These are phyloP conservation scores for Enteromius argenteus DNA, from an alignment of 2,797 vertebrate genomes.

Conservation along the genomic window DNA sequence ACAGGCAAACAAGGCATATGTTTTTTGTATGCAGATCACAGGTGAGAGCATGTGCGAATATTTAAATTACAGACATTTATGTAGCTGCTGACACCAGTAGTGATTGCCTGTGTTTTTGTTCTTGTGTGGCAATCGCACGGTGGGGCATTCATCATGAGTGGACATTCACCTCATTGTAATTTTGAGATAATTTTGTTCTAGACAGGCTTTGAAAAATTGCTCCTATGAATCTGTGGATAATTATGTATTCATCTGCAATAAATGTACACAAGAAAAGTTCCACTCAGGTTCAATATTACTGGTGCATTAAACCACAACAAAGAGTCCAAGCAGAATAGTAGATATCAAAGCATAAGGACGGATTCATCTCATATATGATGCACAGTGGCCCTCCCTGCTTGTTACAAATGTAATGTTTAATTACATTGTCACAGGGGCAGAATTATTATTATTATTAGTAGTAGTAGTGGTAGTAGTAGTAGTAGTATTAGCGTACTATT, in stretches of 20 bases:
- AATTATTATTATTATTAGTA: background rate
- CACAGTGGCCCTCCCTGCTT: background rate
- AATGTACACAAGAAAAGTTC: background rate
- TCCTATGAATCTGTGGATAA: background rate
- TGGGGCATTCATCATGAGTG: constrained; percentile 14
- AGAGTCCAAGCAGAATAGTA: background rate
- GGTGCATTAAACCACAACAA: background rate
- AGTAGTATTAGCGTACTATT: background rate
- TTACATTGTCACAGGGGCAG: background rate
- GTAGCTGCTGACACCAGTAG: background rate
- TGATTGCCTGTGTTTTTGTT: constrained; percentile 11
- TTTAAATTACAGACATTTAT: constrained; percentile 20
- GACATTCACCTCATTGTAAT: background rate
- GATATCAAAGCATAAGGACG: background rate
- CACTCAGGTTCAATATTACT: background rate
- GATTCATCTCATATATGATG: background rate
- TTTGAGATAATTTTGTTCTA: background rate
- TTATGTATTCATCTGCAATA: background rate
- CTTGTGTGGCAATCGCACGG: background rate
- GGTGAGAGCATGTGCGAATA: constrained; percentile 22
- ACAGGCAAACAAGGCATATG: constrained; percentile 27
- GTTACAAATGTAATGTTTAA: background rate
- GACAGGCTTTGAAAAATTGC: background rate
- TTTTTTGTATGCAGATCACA: constrained; percentile 11
- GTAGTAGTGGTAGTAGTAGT: fast-evolving